Conservation (phyloP, 1,140 invertebrate genomes). For the Scaptomyza hsui region DNA sequence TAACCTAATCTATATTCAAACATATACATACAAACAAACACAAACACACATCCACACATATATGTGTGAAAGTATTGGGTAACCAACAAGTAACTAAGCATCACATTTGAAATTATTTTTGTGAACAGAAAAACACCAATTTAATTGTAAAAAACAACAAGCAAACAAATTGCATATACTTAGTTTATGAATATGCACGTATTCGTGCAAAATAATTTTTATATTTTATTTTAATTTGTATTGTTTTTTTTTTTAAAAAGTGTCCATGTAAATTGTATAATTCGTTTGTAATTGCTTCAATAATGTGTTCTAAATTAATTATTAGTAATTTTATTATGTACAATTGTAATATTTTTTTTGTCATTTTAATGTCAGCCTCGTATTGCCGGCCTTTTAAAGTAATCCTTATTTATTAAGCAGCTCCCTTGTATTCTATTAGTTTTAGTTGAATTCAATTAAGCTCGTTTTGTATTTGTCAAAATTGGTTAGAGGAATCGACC, state of each 20-base stretch:
- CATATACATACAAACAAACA: constrained; percentile 7
- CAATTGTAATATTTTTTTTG: constrained; percentile 21
- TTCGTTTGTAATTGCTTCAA: constrained; percentile 26
- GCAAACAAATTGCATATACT: constrained; percentile 31
- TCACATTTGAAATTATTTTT: constrained; percentile 67
- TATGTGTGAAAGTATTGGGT: constrained; percentile 29
- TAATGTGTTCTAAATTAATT: constrained; percentile 47
- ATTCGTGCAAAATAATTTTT: constrained; percentile 22
- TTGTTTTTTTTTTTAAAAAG: constrained; percentile 17
- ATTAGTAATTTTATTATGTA: constrained; percentile 40
- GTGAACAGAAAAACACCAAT: constrained; percentile 51
- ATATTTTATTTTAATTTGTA: not conserved
- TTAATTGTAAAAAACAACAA: constrained; percentile 35
- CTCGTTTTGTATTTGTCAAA: constrained; percentile 31
- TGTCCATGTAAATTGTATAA: constrained; percentile 46
- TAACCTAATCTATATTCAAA: constrained; percentile 17
- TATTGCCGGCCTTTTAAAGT: constrained; percentile 44
- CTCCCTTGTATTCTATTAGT: constrained; percentile 58
- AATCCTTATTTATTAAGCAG: constrained; percentile 55
- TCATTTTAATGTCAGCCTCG: constrained; percentile 22
- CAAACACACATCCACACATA: constrained; percentile 10
- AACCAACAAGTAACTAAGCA: constrained; percentile 51
- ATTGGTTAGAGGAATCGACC: constrained; percentile 4
- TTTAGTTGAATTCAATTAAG: constrained; percentile 42
- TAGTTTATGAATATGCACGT: constrained; percentile 32